Evolutionary conservation across 2,113 vertebrate species (phyloP).

Genomic region (Peromyscus californicus): DNA sequence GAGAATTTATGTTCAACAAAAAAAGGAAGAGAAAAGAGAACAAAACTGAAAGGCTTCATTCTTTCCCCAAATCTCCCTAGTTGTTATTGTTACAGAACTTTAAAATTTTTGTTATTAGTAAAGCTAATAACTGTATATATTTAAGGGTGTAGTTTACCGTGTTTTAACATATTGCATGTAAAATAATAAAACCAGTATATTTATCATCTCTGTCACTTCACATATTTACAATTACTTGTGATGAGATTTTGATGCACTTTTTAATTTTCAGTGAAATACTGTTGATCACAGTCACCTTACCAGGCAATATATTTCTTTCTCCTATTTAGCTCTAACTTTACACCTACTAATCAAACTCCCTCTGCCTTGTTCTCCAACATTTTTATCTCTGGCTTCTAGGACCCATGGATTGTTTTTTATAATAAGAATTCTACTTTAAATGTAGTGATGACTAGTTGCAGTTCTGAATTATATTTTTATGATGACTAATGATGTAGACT

Average conservation of each 20-base stretch:
- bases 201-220: neutral
- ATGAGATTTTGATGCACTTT: neutral
- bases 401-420: neutral
- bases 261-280: neutral
- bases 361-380: accelerated
- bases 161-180: too few species aligned
- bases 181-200: neutral
- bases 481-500: neutral
- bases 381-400: neutral
- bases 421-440: neutral
- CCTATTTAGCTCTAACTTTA: too few species aligned
- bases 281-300: neutral
- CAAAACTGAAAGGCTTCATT: neutral
- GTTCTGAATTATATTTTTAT: neutral
- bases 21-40: neutral
- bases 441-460: neutral
- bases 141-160: neutral
- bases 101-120: neutral
- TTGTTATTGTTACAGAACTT: neutral
- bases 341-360: neutral
- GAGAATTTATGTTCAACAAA: neutral
- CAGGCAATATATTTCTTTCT: neutral
- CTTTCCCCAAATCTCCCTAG: neutral
- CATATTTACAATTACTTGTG: neutral
- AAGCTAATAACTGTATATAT: neutral